Evolutionary conservation across 2,113 vertebrate genomes (phyloP), one percentile per base, ranked within the genome.

Genomic region (Thunnus maccoyii): DNA sequence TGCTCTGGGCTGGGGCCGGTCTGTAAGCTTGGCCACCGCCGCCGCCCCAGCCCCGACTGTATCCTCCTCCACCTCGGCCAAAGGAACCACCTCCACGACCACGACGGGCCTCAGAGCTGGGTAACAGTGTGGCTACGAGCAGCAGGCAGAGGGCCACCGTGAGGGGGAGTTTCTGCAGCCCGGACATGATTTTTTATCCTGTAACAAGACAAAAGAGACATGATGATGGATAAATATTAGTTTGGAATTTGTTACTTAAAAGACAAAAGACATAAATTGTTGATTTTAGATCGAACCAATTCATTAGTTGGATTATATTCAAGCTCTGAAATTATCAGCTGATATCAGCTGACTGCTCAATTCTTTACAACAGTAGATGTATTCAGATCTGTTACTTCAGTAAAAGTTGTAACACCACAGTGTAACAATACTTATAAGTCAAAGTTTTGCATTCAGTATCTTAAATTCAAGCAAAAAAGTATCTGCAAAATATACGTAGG

Each of bases 71-170:
- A 18, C 89, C 90, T n/a, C 87, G 69, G 20, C 83, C 56, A 7
- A 76, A 81, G 3, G 86, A 84, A 6, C 84, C 78, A 1, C 86
- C 51, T 9, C 78, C 81, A 16, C 82, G 44, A 22, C 91, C 88
- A 4, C 92, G 86, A 0, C 90, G 91, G 56, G 92, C 88, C 66
- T 91, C 90, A 2, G 76, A 73, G 77, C 15, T 11, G 12, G 94
- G 93, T 3, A 90, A 15, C 50, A 95, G 55, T 0, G 92, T 47
- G 47, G 85, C 66, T 1, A 93, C 57, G 41, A 95, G 90, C 63
- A 95, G 77, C 75, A 92, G 60, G 70, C 90, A 93, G 20, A 92
- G 74, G 41, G 70, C 63, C 56, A 72, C 76, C 25, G 73, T 68
- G 50, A 93, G 44, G 17, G 79, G 22, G 22, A 62, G 47, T 32